These are phyloP conservation scores for Drosophila prosaltans DNA, from an alignment of 1,140 invertebrate species.

Conservation along the genomic window DNA sequence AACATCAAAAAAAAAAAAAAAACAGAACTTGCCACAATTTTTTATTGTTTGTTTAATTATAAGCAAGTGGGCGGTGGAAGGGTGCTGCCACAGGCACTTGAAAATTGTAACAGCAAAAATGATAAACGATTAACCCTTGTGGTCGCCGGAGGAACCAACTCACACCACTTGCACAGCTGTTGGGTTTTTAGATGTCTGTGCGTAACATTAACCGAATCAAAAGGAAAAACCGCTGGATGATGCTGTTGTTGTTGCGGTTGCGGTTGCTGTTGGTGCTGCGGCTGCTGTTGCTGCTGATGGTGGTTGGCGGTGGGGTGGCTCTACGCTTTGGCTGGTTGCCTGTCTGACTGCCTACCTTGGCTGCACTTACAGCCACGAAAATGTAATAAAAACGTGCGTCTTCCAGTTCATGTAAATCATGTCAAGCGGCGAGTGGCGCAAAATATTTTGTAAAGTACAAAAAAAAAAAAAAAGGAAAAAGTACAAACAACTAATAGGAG, in stretches of 20 bases:
- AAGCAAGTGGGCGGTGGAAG: conserved; percentile 49
- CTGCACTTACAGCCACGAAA: conserved; percentile 77
- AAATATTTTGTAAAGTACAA: conserved; percentile 65
- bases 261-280: not conserved
- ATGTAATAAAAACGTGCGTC: conserved; percentile 81
- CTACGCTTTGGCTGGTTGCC: conserved; percentile 26
- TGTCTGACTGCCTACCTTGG: conserved; percentile 36
- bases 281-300: conserved; percentile 19
- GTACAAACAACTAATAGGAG: conserved; percentile 9
- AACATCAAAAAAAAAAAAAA: conserved; percentile 15
- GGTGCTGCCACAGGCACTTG: conserved; percentile 51
- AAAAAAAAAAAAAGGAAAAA: conserved; percentile 32
- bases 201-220: conserved; percentile 73
- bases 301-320: conserved; percentile 22
- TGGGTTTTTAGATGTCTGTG: conserved; percentile 60
- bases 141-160: conserved; percentile 41
- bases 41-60: conserved; percentile 78
- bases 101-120: conserved; percentile 76
- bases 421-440: conserved; percentile 70
- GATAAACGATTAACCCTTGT: conserved; percentile 67
- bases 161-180: conserved; percentile 72
- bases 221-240: conserved; percentile 48
- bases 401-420: conserved; percentile 77
- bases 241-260: conserved; percentile 23
- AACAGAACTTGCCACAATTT: conserved; percentile 42